Percentiles rank a stretch among this genome's conserved stretches.
These are phyloP conservation scores for Deilephila elpenor DNA, from an alignment of 2,888 invertebrate species.

Conservation along the genomic window DNA sequence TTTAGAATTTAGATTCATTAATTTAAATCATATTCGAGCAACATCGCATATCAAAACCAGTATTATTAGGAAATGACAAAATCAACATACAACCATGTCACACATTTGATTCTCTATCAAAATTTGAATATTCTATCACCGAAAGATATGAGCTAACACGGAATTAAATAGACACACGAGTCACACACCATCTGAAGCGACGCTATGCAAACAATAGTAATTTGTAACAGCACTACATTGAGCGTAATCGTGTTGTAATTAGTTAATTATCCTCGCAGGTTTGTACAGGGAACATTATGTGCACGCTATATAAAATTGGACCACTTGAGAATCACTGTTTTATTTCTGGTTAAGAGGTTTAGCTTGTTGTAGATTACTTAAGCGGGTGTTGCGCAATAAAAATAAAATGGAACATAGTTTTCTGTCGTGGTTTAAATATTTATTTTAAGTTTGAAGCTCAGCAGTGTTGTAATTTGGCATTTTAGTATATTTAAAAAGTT, in stretches of 20 bases:
- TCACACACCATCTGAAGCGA: conserved; percentile 8
- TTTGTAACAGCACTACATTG: conserved; percentile 20
- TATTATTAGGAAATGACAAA: conserved; percentile 8
- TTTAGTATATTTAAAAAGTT: too few species aligned
- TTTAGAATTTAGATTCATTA: too few species aligned
- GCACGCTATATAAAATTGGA: conserved; percentile 18
- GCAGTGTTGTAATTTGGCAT: too few species aligned
- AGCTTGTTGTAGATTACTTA: too few species aligned
- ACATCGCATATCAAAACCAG: neutral
- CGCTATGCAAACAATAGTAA: neutral
- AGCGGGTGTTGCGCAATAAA: too few species aligned
- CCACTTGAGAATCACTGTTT: neutral
- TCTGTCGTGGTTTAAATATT: too few species aligned
- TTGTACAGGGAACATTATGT: neutral
- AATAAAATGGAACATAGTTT: too few species aligned
- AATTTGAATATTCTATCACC: conserved; percentile 18
- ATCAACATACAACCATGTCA: neutral
- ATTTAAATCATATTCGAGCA: neutral
- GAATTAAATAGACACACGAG: conserved; percentile 5
- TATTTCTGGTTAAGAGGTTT: neutral
- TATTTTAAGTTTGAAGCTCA: too few species aligned
- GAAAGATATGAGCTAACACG: conserved; percentile 6
- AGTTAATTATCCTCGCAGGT: conserved; percentile 26
- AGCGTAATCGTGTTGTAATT: conserved; percentile 24
- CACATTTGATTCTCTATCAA: conserved; percentile 13